These are phyloP conservation scores for Diarsia mendica DNA, from an alignment of 2,888 invertebrate species.

Conservation along the genomic window DNA sequence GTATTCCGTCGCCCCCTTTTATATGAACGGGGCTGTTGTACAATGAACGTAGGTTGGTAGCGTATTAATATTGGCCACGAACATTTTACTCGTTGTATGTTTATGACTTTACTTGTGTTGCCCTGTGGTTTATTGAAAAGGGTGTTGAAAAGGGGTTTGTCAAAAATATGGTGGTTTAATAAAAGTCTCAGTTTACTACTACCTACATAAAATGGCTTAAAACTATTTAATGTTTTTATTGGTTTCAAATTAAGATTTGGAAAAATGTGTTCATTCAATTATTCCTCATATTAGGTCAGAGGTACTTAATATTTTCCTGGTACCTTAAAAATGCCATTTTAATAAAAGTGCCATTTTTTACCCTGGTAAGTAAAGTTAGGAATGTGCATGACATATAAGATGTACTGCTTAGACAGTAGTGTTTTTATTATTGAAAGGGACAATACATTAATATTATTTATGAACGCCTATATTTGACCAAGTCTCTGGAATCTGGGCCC, in stretches of 20 bases:
- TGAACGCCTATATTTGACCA: not conserved
- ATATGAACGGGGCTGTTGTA: slow-evolving; percentile 70
- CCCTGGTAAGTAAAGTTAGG: no score
- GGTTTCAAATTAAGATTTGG: not conserved
- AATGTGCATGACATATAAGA: not conserved
- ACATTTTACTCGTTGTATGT: slow-evolving; percentile 33
- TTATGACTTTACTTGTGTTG: slow-evolving; percentile 16
- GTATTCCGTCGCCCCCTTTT: slow-evolving; percentile 67
- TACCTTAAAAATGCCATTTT: no score
- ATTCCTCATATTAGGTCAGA: no score
- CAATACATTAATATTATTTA: not conserved
- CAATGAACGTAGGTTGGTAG: slow-evolving; percentile 63
- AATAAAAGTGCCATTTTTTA: no score
- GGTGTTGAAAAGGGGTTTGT: not conserved
- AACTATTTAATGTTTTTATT: not conserved
- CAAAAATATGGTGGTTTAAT: not conserved
- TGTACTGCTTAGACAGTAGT: no score
- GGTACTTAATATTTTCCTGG: no score
- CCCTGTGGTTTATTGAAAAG: slow-evolving; percentile 4
- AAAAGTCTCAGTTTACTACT: not conserved
- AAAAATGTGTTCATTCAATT: not conserved
- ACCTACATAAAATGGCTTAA: no score
- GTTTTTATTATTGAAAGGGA: not conserved
- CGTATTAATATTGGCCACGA: slow-evolving; percentile 33
- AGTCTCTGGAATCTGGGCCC: no score